Base-by-base conservation (phyloP, 2,888 invertebrate genomes). In the Acrocyrtus sp. region DNA sequence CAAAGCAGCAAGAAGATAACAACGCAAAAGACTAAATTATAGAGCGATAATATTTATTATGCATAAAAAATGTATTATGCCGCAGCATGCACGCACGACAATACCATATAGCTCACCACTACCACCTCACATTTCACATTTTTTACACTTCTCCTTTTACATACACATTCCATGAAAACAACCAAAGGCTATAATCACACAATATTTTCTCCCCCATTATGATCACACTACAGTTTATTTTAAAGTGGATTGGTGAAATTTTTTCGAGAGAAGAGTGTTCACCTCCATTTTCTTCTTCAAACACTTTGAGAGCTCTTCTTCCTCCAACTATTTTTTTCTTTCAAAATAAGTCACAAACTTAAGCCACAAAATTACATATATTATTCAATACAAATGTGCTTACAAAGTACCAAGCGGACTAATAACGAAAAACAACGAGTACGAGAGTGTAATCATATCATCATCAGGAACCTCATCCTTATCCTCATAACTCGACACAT, bases 21-120 rank as follows among this genome's bases (percentile, higher is more conserved):
- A 69, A 69, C 54, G 61, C 60, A 62, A 34, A 69, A 61, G 56
- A 56, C 56, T 61, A 69, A 69, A 69, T 69, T 69, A 69, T 48
- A 69, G 60, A 67, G 51, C 45, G 10, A 61, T 56, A 21, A 34
- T 34, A 34, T 34, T 34, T 17, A 58, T 57, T 57, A 62, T 68
- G 60, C 45, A 60, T 69, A 69, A n/a, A n/a, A n/a, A n/a, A 69
- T 62, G 56, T 69, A 34, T 34, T 34, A 69, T 69, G 69, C 69
- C 69, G 69, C 69, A 56, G 39, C 69, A 69, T 69, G 69, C 69
- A 69, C 68, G 68, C 34, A 34, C 34, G 34, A 34, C 34, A 34
- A 34, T 34, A 5, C 34, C 34, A 34, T 34, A 34, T n/a, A n/a
- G n/a, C n/a, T n/a, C n/a, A 34, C 34, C 34, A 12, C n/a, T 34